These are phyloP conservation scores for Rhyacichthys aspro DNA, from an alignment of 2,797 vertebrate genomes.

Conservation along the genomic window DNA sequence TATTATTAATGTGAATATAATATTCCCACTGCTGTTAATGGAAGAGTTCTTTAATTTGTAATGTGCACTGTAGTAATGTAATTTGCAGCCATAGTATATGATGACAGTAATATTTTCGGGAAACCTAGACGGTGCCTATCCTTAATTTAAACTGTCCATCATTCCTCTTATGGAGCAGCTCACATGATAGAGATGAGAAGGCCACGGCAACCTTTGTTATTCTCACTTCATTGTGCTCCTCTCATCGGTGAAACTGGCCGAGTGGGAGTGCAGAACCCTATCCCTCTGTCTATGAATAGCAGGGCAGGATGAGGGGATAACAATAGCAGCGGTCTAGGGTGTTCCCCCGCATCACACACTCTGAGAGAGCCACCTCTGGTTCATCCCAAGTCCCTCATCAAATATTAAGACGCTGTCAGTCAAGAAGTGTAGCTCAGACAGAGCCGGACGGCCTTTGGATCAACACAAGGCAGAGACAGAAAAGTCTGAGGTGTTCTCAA, in stretches of 20 bases:
- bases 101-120: slow-evolving; percentile 22
- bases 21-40: too few relatives aligned
- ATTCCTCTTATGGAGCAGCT: slow-evolving; percentile 41
- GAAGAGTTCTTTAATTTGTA: neutral
- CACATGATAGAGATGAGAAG: slow-evolving; percentile 66
- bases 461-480: neutral
- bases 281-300: slow-evolving; percentile 71
- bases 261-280: slow-evolving; percentile 68
- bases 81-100: slow-evolving; percentile 14
- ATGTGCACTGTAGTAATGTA: slow-evolving; percentile 3
- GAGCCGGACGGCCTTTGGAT: slow-evolving; percentile 39
- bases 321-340: slow-evolving; percentile 75
- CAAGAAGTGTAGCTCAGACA: slow-evolving; percentile 35
- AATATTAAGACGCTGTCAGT: slow-evolving; percentile 76
- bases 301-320: slow-evolving; percentile 51
- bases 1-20: too few relatives aligned
- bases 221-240: slow-evolving; percentile 71
- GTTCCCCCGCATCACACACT: slow-evolving; percentile 73
- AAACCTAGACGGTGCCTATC: slow-evolving; percentile 28
- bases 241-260: slow-evolving; percentile 61
- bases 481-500: slow-evolving; percentile 16
- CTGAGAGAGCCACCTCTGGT: slow-evolving; percentile 67
- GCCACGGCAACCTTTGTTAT: slow-evolving; percentile 64
- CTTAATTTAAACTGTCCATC: slow-evolving; percentile 48
- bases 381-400: slow-evolving; percentile 74